Base-by-base conservation (phyloP, 2,888 invertebrate genomes). In the Ophraella communa region DNA sequence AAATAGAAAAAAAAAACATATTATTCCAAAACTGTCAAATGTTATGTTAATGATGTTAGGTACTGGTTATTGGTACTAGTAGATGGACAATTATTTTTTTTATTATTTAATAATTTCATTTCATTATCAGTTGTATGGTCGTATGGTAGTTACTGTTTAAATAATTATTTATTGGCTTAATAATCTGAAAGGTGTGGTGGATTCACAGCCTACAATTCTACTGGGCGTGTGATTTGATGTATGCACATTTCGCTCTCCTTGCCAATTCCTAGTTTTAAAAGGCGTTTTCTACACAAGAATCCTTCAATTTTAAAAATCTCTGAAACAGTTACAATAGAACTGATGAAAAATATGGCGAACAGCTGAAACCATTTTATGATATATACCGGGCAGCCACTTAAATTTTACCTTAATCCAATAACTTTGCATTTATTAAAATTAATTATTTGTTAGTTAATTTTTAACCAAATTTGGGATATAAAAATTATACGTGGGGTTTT, bases 141-240 rank as follows among this genome's bases (percentile, higher is more conserved):
- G 1, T 33, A n/a, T 33, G n/a, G 1, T 39, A 10, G n/a, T 39
- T 4, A 4, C 7, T 39, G 14, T 39, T 35, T n/a, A 35, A n/a
- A 35, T 24, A 3, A 14, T 14, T 24, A 49, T 24, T 23, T 49
- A 7, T 24, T 3, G 4, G 24, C 1, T 14, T 24, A 49, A 49
- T 24, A 24, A 49, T 24, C n/a, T n/a, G 23, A 21, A n/a, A 49
- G 47, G 47, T 27, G 24, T 49, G n/a, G n/a, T n/a, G 49, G n/a
- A 49, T 24, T 17, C 14, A 5, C 24, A 49, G 14, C 49, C 49
- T 24, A 49, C 49, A 49, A 17, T n/a, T 5, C 24, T n/a, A 24
- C 14, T 49, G 24, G 49, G 49, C 14, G 49, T 49, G 49, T 49
- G 14, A 11, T 14, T 18, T 45, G 49, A 49, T 49, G 24, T 49